Evolutionary conservation across 2,113 vertebrate species (phyloP).

Genomic region (Pygoscelis antarcticus): DNA sequence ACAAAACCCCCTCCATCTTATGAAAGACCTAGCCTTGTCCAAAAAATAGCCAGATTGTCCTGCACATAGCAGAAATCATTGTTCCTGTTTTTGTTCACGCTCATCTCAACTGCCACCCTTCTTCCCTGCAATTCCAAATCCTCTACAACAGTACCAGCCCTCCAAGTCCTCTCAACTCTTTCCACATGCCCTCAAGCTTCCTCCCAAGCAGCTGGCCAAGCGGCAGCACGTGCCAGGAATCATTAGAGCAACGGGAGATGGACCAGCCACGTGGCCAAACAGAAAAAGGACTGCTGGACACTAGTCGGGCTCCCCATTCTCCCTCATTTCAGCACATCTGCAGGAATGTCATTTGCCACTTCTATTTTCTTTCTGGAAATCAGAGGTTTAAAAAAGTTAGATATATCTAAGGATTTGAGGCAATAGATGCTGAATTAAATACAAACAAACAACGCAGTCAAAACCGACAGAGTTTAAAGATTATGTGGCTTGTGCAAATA

Average conservation of each 20-base stretch:
- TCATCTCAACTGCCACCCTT: background rate
- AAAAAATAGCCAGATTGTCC: fast-evolving
- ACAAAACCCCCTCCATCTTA: fast-evolving
- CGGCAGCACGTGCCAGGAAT: background rate
- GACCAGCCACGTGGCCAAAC: fast-evolving
- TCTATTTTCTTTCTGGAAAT: background rate
- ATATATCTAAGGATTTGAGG: background rate
- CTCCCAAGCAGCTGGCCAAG: background rate
- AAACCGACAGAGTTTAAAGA: background rate
- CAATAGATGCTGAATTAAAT: background rate
- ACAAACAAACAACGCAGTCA: too few relatives aligned
- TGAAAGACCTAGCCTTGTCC: background rate
- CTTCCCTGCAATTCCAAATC: background rate
- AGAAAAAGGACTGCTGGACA: fast-evolving
- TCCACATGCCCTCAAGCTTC: background rate
- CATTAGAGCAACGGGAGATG: fast-evolving
- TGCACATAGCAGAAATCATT: fast-evolving
- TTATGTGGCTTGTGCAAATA: background rate
- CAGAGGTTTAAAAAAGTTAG: too few relatives aligned
- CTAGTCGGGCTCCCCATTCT: background rate
- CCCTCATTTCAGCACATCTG: background rate
- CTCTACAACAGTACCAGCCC: fast-evolving
- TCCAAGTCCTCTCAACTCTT: background rate
- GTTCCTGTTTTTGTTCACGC: fast-evolving
- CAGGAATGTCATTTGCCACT: background rate